Base-by-base conservation (phyloP, 2,113 vertebrate species). In the Malurus elegans region DNA sequence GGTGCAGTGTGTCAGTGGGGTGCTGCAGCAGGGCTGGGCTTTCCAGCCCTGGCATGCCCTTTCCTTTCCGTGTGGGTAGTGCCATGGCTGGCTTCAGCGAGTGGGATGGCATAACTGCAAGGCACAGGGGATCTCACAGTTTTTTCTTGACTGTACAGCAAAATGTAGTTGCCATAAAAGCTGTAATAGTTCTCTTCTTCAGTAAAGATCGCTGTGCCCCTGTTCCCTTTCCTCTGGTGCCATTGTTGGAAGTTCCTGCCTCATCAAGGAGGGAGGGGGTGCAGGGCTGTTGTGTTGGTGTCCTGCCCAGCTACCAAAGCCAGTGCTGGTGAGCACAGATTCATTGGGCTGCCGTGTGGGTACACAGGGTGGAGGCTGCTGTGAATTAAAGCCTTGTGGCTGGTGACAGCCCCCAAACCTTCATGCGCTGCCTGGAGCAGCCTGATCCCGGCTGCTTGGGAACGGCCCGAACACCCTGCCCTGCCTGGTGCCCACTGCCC, bases 291-390 rank as follows among this genome's bases (percentile, higher is more conserved):
- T 48, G 32, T 67, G 28, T 6, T 40, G 64, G 8, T 81, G 34
- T 31, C 45, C 50, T 14, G 5, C 31, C 64, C 25, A 67, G 40
- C 58, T 79, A 4, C 71, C 31, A 36, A 72, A n/a, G 12, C 10
- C 18, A 2, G 16, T 6, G 3, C 25, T 0, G 3, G 14, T 29
- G 40, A 21, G 3, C 24, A 9, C 0, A 0, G 38, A 45, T 70
- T 34, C 14, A 0, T 12, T 54, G 74, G 61, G 26, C 74, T 82
- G 61, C 78, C 6, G 0, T 80, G 58, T 29, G 50, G 38, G 14
- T 47, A 28, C 51, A 14, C 4, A 2, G 53, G 4, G 9, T 44
- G 17, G 6, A 64, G 40, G 13, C 6, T 36, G 32, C 34, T 65
- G 51, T 60, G 50, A 57, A 44, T 45, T 8, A 21, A 51, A 66